Evolutionary conservation across 2,888 invertebrate genomes (phyloP), one percentile per base, ranked within the genome.

Genomic region (Adelphocoris suturalis): DNA sequence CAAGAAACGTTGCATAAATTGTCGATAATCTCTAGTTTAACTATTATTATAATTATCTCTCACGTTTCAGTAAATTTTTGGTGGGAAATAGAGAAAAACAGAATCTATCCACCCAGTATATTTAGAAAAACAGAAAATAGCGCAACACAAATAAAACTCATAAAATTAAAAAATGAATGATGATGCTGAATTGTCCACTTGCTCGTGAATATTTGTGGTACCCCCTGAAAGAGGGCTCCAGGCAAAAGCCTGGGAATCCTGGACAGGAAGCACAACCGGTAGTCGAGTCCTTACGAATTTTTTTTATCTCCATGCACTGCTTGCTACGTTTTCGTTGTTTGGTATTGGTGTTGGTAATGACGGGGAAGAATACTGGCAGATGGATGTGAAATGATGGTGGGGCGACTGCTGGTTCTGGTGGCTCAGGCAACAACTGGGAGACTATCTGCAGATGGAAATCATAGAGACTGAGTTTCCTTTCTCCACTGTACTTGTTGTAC

Each of bases 191-290:
- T n/a, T n/a, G n/a, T n/a, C n/a, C n/a, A n/a, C n/a, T n/a, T n/a
- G n/a, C n/a, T n/a, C n/a, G n/a, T n/a, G n/a, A n/a, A n/a, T 52
- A 52, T 52, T 52, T 3, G 16, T 52, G 52, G 12, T 52, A 52
- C 5, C 12, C 19, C 37, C 80, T 46, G 37, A 80, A 80, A 11
- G 46, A 80, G 14, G 80, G 80, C n/a, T 37, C 28, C 16, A 80
- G 9, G 80, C 80, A 80, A 13, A 80, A 27, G 2, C 80, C 80
- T 19, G 80, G 80, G 48, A 80, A 80, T 80, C 80, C 80, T 37
- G 16, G 28, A 37, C 80, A 80, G 0, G 80, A 80, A 47, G 80
- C 46, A 13, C 80, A 80, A 3, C 80, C 80, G 16, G 3, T 37
- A 19, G 13, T 80, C 11, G 46, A 27, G 13, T 80, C 80, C 80